Conservation (phyloP, 2,888 invertebrate species). For the Monochamus alternatus region DNA sequence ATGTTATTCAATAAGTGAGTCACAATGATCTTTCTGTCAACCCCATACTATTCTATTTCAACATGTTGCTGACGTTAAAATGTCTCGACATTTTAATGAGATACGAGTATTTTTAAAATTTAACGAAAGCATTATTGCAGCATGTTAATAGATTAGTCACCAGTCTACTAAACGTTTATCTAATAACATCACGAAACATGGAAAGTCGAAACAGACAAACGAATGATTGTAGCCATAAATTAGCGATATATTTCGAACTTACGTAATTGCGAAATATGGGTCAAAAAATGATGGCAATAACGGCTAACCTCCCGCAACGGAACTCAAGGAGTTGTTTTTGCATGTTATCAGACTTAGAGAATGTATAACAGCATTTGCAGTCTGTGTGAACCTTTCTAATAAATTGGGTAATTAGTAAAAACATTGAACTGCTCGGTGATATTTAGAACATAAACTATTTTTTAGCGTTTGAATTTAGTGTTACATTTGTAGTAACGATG, state of each 20-base stretch:
- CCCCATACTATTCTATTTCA: too few species aligned
- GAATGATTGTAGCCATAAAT: slow-evolving; percentile 19
- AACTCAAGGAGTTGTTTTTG: slow-evolving; percentile 2
- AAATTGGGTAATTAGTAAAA: neutral
- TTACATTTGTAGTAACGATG: neutral
- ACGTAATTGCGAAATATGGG: slow-evolving; percentile 1
- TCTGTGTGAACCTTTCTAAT: neutral
- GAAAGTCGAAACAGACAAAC: slow-evolving; percentile 18
- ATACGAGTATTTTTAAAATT: too few species aligned
- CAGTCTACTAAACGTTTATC: neutral
- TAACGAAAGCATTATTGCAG: neutral
- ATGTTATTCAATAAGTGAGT: too few species aligned
- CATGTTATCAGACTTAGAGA: neutral
- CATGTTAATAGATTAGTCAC: neutral
- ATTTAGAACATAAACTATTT: neutral
- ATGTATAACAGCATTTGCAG: neutral
- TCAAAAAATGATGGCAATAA: slow-evolving; percentile 13
- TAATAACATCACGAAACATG: slow-evolving; percentile 19
- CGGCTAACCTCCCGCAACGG: neutral
- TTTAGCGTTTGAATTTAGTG: neutral
- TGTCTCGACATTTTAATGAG: too few species aligned
- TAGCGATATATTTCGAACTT: slow-evolving; percentile 23
- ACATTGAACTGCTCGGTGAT: neutral
- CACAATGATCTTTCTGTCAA: too few species aligned
- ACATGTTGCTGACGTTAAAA: too few species aligned